A percentile compares a stretch with the other conserved stretches of the same genome.
Evolutionary conservation across 2,888 invertebrate species (phyloP).

Genomic region (Aporophyla lueneburgensis): DNA sequence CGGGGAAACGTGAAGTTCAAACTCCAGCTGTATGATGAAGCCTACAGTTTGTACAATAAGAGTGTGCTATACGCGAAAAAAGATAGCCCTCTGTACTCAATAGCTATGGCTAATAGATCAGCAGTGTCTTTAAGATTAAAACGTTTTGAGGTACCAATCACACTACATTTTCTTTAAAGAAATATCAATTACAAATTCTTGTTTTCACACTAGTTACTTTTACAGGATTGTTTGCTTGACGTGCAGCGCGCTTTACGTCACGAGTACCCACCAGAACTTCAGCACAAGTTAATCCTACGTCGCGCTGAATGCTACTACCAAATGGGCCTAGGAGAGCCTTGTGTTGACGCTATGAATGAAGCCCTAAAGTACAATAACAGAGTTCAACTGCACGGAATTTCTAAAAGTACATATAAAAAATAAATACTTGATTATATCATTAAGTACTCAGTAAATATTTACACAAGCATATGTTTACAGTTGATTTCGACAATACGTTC

Average conservation of each 20-base stretch:
- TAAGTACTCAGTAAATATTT: conserved; percentile 4
- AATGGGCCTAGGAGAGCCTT: conserved; percentile 83
- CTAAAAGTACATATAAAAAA: conserved; percentile 30
- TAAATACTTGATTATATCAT: background rate
- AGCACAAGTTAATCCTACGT: conserved; percentile 92
- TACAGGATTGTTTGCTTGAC: conserved; percentile 92
- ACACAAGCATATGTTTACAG: conserved; percentile 28
- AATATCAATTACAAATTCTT: background rate
- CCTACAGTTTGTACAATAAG: conserved; percentile 91
- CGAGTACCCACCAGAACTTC: conserved; percentile 91
- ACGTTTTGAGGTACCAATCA: conserved; percentile 89
- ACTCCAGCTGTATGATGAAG: conserved; percentile 86
- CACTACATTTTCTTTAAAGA: too few species aligned
- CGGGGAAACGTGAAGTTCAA: conserved; percentile 91
- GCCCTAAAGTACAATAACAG: conserved; percentile 64
- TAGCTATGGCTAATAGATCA: conserved; percentile 93
- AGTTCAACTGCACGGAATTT: conserved; percentile 31
- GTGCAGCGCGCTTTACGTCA: conserved; percentile 91
- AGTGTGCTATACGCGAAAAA: conserved; percentile 91
- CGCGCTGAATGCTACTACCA: conserved; percentile 92
- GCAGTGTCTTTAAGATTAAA: conserved; percentile 92
- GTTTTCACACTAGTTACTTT: background rate
- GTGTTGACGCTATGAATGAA: conserved; percentile 74
- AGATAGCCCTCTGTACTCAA: conserved; percentile 89
- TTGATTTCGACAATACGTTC: conserved; percentile 42